Percentiles rank a stretch among this genome's conserved stretches.
Evolutionary conservation across 2,888 invertebrate genomes (phyloP).

Genomic region (Byasa hedistus): DNA sequence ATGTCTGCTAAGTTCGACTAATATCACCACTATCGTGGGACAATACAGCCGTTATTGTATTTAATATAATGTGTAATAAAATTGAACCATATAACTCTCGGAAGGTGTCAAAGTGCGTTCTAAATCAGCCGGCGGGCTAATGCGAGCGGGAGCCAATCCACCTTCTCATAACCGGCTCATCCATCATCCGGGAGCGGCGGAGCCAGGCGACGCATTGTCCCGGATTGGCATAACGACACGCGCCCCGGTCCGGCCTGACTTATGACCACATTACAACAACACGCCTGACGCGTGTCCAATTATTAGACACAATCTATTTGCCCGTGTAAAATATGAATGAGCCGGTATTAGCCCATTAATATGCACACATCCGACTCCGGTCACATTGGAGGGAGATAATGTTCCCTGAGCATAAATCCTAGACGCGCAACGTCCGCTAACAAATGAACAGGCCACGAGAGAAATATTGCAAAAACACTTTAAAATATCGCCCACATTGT

Average conservation of each 20-base stretch:
- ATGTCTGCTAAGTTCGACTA: not conserved
- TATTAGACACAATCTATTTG: conserved; percentile 74
- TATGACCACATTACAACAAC: conserved; percentile 74
- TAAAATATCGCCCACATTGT: conserved; percentile 65
- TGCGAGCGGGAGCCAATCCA: conserved; percentile 56
- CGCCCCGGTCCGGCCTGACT: conserved; percentile 64
- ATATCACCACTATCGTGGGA: not conserved
- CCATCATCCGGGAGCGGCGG: conserved; percentile 54
- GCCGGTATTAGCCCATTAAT: conserved; percentile 58
- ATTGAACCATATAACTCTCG: conserved; percentile 14
- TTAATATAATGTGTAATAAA: conserved; percentile 13
- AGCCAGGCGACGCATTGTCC: conserved; percentile 30
- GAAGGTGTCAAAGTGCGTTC: conserved; percentile 29
- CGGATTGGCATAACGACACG: conserved; percentile 74
- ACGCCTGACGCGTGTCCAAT: conserved; percentile 76
- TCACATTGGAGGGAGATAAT: conserved; percentile 72
- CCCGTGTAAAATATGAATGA: conserved; percentile 73
- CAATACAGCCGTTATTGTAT: not conserved
- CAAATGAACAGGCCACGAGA: conserved; percentile 64
- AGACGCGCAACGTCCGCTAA: conserved; percentile 56
- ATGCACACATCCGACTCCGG: conserved; percentile 50
- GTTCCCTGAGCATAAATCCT: conserved; percentile 72
- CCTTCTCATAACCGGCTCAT: conserved; percentile 63
- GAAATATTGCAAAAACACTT: conserved; percentile 73
- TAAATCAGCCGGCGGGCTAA: conserved; percentile 35